phyloP scores from a whole-genome alignment of 2,113 vertebrate species.

The Pollachius pollachius region DNA sequence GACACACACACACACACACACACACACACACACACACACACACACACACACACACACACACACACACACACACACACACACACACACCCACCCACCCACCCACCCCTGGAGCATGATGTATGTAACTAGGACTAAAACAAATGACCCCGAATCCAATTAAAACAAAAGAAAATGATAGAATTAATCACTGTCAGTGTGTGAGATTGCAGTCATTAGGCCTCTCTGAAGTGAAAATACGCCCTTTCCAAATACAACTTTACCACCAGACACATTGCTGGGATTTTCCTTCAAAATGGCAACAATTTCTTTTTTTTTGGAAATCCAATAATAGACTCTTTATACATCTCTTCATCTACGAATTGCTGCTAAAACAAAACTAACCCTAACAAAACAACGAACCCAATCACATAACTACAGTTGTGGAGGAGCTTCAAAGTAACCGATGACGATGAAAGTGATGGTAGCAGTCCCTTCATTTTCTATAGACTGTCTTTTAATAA shows the following conservation, averaged over 20 bases:
- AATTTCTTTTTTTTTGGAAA: neutral
- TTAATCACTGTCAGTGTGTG: constrained; percentile 77
- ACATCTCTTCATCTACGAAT: too few species aligned
- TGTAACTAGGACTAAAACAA: constrained; percentile 66
- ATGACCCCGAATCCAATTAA: constrained; percentile 79
- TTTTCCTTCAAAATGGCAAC: neutral
- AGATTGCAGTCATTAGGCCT: constrained; percentile 75
- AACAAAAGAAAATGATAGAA: constrained; percentile 78
- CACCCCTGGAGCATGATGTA: constrained; percentile 48
- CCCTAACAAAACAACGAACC: too few species aligned
- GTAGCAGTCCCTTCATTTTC: too few species aligned
- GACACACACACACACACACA: too few species aligned
- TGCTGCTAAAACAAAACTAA: too few species aligned
- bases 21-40: too few species aligned
- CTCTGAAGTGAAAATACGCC: constrained; percentile 53
- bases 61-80: constrained; percentile 7
- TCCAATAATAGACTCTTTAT: too few species aligned
- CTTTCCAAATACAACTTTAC: constrained; percentile 32
- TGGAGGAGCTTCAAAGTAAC: too few species aligned
- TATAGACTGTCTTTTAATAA: too few species aligned
- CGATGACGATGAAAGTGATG: too few species aligned
- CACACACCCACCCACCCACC: neutral
- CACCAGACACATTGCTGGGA: constrained; percentile 11
- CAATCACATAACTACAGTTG: too few species aligned
- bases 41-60: constrained; percentile 12